Evolutionary conservation across 2,113 vertebrate species (phyloP).

Genomic region (Ptilorrhoa leucosticta): DNA sequence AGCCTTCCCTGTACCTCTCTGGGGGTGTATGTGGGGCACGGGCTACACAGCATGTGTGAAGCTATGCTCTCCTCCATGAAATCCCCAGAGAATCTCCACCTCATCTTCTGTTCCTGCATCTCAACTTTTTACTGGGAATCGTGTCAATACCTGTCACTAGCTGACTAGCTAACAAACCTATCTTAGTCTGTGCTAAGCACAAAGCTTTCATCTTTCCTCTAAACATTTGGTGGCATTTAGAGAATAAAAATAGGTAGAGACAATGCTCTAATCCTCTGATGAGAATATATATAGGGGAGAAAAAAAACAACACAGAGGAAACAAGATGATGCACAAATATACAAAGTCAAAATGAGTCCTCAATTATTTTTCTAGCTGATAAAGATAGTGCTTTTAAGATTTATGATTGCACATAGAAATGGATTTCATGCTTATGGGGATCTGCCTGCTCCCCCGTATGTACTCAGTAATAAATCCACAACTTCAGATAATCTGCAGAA

Average conservation of each 20-base stretch:
- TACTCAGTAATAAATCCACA: not conserved
- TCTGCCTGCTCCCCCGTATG: fast-evolving
- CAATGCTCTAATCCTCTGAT: not conserved
- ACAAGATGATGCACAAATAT: not conserved
- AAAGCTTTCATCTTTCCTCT: not conserved
- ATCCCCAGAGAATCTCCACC: not conserved
- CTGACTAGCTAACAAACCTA: not conserved
- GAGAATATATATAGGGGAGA: not conserved
- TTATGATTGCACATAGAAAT: not conserved
- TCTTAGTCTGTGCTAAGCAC: not conserved
- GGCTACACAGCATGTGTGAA: not conserved
- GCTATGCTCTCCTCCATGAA: fast-evolving
- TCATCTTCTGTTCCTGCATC: not conserved
- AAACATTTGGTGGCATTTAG: not conserved
- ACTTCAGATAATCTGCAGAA: not conserved
- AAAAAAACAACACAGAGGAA: not conserved
- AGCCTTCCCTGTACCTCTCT: not conserved
- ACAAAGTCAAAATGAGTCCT: not conserved
- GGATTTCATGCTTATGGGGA: not conserved
- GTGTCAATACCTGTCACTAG: not conserved
- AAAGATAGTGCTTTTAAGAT: not conserved
- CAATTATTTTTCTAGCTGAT: not conserved
- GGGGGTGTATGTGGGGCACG: not conserved
- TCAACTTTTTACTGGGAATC: not conserved
- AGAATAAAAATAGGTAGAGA: not conserved